Percentiles rank a stretch among this genome's conserved stretches.
Evolutionary conservation across 2,113 vertebrate species (phyloP).

Genomic region (Choloepus hoffmanni): DNA sequence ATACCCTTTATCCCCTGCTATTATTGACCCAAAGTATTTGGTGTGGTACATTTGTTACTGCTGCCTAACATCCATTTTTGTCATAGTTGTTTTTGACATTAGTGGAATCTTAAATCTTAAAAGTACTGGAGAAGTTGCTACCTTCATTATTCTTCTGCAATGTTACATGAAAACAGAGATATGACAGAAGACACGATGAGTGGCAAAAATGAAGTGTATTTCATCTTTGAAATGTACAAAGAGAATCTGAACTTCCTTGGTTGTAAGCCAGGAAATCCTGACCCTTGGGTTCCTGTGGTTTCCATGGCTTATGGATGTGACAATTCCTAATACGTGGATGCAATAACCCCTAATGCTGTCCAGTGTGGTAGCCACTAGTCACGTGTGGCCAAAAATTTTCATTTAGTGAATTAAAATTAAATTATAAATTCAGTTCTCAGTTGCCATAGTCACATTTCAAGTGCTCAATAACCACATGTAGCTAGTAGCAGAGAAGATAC

Average conservation of each 20-base stretch:
- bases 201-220: conserved; percentile 41
- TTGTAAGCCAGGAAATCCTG: background rate
- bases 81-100: conserved; percentile 11
- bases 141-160: conserved; percentile 9
- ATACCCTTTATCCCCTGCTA: too few relatives aligned
- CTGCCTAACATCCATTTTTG: background rate
- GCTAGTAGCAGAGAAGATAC: background rate
- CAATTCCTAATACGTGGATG: conserved; percentile 24
- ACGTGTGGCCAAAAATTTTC: conserved; percentile 18
- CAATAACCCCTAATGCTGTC: background rate
- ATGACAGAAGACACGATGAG: background rate
- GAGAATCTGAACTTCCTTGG: conserved; percentile 40
- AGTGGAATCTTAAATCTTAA: background rate
- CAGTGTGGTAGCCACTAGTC: background rate
- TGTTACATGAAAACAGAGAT: background rate
- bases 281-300: conserved; percentile 16
- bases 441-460: conserved; percentile 14
- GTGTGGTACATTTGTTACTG: too few relatives aligned
- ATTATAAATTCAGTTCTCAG: conserved; percentile 44
- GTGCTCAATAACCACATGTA: conserved; percentile 1
- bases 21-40: too few relatives aligned
- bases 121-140: background rate
- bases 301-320: background rate
- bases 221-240: conserved; percentile 59
- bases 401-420: conserved; percentile 41